Evolutionary conservation across 2,888 invertebrate species (phyloP).

Genomic region (Meiosimyza decipiens): DNA sequence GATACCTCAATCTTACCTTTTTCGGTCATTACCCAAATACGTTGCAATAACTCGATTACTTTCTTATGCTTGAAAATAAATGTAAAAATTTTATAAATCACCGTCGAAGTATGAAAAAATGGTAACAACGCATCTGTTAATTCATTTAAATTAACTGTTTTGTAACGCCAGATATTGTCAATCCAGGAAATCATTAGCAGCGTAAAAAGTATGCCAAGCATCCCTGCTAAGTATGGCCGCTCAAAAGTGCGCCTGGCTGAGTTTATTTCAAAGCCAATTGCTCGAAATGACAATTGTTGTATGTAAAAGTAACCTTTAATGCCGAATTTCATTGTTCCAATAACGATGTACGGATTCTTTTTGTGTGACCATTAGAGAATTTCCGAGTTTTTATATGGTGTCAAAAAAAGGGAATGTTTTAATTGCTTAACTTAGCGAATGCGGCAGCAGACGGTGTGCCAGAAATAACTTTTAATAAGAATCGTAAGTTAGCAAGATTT

Average conservation of each 20-base stretch:
- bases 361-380: no score
- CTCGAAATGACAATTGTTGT: conserved; percentile 36
- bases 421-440: no score
- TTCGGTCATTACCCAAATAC: conserved; percentile 39
- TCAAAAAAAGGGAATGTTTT: no score
- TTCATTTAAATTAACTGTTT: conserved; percentile 38
- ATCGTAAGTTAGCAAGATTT: no score
- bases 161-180: conserved; percentile 28
- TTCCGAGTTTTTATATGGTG: no score
- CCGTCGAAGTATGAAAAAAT: conserved; percentile 37
- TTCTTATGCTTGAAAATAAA: conserved; percentile 40
- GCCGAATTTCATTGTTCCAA: background rate
- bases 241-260: background rate
- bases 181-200: conserved; percentile 8
- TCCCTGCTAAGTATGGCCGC: no score
- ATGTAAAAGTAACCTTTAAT: conserved; percentile 36
- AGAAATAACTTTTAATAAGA: no score
- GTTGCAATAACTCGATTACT: conserved; percentile 33
- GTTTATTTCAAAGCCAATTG: conserved; percentile 22
- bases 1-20: conserved; percentile 32
- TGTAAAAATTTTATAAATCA: conserved; percentile 36
- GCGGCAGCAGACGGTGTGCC: no score
- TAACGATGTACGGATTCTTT: no score
- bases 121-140: conserved; percentile 39
- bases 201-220: no score